Evolutionary conservation across 1,140 invertebrate species (phyloP).

Genomic region (Drosophila ohnishii): DNA sequence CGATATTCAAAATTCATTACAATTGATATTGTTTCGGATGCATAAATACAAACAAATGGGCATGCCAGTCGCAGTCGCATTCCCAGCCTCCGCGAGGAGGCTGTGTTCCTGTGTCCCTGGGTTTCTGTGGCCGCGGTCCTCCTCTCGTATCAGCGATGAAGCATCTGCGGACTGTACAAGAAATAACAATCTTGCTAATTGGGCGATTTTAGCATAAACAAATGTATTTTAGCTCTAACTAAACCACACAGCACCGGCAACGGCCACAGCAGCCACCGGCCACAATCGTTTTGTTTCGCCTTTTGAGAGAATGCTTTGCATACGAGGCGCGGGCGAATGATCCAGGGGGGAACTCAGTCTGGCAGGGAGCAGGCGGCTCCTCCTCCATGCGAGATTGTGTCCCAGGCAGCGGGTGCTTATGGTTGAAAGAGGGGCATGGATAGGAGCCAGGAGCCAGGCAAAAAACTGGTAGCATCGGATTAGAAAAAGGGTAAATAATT

Average conservation of each 20-base stretch:
- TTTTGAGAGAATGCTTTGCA: constrained; percentile 61
- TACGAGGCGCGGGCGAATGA: constrained; percentile 40
- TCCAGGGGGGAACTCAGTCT: constrained; percentile 3
- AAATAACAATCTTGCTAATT: constrained; percentile 83
- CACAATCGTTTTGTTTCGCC: constrained; percentile 65
- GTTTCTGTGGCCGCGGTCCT: constrained; percentile 2
- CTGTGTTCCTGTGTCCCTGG: constrained; percentile 9
- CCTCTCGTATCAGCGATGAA: constrained; percentile 57
- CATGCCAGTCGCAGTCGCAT: constrained; percentile 51
- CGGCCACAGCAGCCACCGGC: not conserved
- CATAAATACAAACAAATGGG: constrained; percentile 82
- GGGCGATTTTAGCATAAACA: constrained; percentile 83
- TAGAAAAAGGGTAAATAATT: constrained; percentile 5
- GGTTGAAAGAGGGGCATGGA: not conserved
- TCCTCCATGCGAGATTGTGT: constrained; percentile 36
- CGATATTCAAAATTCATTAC: constrained; percentile 83
- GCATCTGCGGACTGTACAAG: constrained; percentile 79
- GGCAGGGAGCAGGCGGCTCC: constrained; percentile 5
- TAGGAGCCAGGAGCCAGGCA: not conserved
- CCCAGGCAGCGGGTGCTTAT: constrained; percentile 22
- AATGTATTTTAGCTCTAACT: constrained; percentile 83
- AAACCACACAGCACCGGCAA: constrained; percentile 47
- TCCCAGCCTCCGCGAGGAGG: constrained; percentile 19
- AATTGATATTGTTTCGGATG: constrained; percentile 83
- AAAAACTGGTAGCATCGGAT: constrained; percentile 11